Evolutionary conservation across 2,888 invertebrate species (phyloP).

Genomic region (Ichneumoninae sp.): DNA sequence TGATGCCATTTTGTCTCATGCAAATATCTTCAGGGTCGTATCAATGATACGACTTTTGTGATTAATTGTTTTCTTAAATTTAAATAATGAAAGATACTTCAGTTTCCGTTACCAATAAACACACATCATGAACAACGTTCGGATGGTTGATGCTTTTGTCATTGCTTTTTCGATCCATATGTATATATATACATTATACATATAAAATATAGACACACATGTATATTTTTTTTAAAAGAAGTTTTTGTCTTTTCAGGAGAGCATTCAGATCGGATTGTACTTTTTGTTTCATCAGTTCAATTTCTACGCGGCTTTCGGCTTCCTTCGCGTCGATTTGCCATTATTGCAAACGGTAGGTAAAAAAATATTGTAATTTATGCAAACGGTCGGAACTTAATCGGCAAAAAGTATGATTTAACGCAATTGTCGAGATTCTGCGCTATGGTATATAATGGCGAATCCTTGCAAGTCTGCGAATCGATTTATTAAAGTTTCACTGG

Average conservation of each 20-base stretch:
- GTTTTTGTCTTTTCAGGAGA: constrained; percentile 44
- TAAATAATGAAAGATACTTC: not conserved
- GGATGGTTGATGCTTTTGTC: not conserved
- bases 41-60: no score
- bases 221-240: not conserved
- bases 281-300: constrained; percentile 55
- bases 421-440: not conserved
- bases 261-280: constrained; percentile 54
- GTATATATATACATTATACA: not conserved
- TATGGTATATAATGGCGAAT: no score
- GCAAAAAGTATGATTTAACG: not conserved
- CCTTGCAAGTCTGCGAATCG: no score
- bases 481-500: no score
- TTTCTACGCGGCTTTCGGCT: constrained; percentile 58
- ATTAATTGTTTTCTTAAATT: not conserved
- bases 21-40: not conserved
- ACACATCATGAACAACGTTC: not conserved
- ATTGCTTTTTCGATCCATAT: not conserved
- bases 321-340: constrained; percentile 57
- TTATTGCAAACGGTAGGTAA: constrained; percentile 49
- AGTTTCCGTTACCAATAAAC: not conserved
- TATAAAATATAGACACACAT: not conserved
- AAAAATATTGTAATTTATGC: not conserved
- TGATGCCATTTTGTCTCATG: not conserved
- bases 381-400: not conserved